Evolutionary conservation across 2,113 vertebrate species (phyloP).

Genomic region (Mormyrus lacerda): DNA sequence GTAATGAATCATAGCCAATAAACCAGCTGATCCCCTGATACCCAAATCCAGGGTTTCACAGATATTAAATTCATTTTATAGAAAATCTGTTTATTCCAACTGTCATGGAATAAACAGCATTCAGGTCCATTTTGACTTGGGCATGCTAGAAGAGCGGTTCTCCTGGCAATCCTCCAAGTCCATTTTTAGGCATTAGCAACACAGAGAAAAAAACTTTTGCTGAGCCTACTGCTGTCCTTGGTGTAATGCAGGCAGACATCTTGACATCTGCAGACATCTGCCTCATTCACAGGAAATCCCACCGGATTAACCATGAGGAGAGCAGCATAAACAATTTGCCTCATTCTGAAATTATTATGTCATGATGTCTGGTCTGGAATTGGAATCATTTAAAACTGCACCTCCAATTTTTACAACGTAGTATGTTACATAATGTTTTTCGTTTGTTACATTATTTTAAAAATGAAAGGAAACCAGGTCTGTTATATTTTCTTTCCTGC

Average conservation of each 20-base stretch:
- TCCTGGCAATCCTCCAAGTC: not conserved
- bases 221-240: slow-evolving; percentile 13
- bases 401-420: not conserved
- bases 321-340: not conserved
- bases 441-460: not conserved
- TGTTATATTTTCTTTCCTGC: not conserved
- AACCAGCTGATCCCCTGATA: not conserved
- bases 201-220: slow-evolving; percentile 32
- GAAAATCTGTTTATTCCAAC: not conserved
- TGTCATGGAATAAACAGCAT: not conserved
- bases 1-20: not conserved
- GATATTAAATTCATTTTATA: not conserved
- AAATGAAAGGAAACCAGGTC: not conserved
- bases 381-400: not conserved
- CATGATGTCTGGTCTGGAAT: not conserved
- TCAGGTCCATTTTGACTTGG: not conserved
- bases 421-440: not conserved
- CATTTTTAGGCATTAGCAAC: not conserved
- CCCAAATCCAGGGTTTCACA: not conserved
- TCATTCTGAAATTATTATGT: not conserved
- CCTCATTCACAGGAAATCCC: not conserved
- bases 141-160: slow-evolving; percentile 19
- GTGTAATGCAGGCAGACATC: not conserved
- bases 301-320: not conserved
- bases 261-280: slow-evolving; percentile 10